Conservation (phyloP, 92 coral and sea anemone species). For the Micromussa lordhowensis region DNA sequence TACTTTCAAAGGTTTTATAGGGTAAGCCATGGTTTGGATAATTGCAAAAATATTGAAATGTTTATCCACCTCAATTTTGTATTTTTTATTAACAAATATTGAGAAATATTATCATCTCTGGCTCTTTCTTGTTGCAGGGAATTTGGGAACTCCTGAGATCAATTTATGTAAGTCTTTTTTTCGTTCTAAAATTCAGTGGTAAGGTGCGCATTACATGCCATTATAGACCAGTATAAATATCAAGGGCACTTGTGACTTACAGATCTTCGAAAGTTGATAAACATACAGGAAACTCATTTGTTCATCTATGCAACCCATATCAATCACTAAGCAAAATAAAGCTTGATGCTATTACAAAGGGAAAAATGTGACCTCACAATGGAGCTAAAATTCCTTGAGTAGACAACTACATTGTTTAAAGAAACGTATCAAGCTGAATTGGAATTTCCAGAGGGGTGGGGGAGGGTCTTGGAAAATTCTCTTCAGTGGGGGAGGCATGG, state of each 20-base stretch:
- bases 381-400: no score
- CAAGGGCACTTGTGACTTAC: not conserved
- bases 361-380: not conserved
- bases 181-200: not conserved
- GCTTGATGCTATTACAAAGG: no score
- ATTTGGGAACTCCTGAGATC: conserved; percentile 66
- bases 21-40: conserved; percentile 60
- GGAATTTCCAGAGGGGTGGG: no score
- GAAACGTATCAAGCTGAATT: no score
- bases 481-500: no score
- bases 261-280: not conserved
- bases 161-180: conserved; percentile 56
- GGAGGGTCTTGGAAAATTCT: no score
- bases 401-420: no score
- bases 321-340: no score
- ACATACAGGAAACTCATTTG: not conserved
- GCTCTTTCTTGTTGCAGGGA: conserved; percentile 44
- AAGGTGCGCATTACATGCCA: not conserved
- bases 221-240: not conserved
- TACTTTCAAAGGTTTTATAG: conserved; percentile 81
- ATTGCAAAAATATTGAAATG: not conserved
- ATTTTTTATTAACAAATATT: not conserved
- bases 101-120: not conserved
- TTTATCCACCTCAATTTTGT: not conserved
- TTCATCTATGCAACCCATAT: not conserved